Evolutionary conservation across 1,140 invertebrate species (phyloP).

Genomic region (Drosophila malerkotliana): DNA sequence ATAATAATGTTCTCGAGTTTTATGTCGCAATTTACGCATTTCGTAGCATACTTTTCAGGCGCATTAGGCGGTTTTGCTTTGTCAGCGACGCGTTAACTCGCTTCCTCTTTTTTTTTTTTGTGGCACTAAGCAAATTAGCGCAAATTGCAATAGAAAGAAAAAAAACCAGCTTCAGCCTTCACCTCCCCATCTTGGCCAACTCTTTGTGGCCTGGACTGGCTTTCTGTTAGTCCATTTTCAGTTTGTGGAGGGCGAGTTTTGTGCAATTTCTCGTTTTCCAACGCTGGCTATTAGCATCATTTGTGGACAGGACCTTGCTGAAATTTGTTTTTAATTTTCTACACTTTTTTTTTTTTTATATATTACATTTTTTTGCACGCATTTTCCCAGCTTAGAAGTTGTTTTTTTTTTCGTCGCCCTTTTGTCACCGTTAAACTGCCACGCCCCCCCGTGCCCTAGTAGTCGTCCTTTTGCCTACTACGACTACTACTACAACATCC

Average conservation of each 20-base stretch:
- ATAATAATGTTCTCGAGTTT: too few species aligned
- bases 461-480: not conserved
- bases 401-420: not conserved
- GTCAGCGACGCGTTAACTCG: slow-evolving; percentile 38
- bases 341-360: slow-evolving; percentile 2
- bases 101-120: not conserved
- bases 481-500: not conserved
- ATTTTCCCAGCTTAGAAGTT: slow-evolving; percentile 14
- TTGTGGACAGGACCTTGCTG: slow-evolving; percentile 23
- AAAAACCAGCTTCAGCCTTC: not conserved
- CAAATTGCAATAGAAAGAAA: slow-evolving; percentile 17
- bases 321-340: slow-evolving; percentile 43
- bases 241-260: not conserved
- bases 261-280: slow-evolving; percentile 4
- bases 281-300: slow-evolving; percentile 34
- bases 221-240: not conserved
- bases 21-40: too few species aligned
- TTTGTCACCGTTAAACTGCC: slow-evolving; percentile 35
- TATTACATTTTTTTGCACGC: slow-evolving; percentile 9
- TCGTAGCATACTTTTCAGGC: not conserved
- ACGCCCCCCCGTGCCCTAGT: slow-evolving; percentile 19
- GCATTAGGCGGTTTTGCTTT: slow-evolving; percentile 25
- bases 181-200: slow-evolving; percentile 5
- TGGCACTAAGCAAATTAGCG: slow-evolving; percentile 25
- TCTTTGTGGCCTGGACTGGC: slow-evolving; percentile 10